These are phyloP conservation scores for Papilio glaucus DNA, from an alignment of 1,140 invertebrate species.

Conservation along the genomic window DNA sequence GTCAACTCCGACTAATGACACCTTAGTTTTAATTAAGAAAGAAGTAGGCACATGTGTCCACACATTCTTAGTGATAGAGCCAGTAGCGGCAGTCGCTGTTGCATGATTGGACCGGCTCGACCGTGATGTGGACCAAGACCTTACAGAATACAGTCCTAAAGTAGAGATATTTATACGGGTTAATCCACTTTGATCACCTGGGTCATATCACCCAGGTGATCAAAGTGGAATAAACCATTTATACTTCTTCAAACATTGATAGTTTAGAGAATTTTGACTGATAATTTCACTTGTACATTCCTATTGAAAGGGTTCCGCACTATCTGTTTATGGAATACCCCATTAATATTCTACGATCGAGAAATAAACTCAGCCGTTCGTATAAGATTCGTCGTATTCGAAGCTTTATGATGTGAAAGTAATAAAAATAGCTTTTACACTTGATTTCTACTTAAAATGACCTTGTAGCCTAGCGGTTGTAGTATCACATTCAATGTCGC, in stretches of 20 bases:
- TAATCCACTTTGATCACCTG: too few relatives aligned
- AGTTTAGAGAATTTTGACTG: neutral
- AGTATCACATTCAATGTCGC: neutral
- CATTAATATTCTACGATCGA: slow-evolving; percentile 46
- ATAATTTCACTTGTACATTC: neutral
- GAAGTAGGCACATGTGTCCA: neutral
- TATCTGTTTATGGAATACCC: slow-evolving; percentile 20
- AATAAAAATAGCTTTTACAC: slow-evolving; percentile 64
- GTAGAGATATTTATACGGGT: too few relatives aligned
- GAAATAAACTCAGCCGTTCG: slow-evolving; percentile 45
- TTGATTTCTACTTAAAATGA: slow-evolving; percentile 46
- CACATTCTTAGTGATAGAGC: too few relatives aligned
- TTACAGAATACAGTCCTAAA: neutral
- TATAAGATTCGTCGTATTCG: slow-evolving; percentile 60
- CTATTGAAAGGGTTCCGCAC: neutral
- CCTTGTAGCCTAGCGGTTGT: neutral
- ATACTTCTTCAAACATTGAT: neutral
- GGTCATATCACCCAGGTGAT: too few relatives aligned
- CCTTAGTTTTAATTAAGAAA: neutral
- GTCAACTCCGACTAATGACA: too few relatives aligned
- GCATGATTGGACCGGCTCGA: neutral
- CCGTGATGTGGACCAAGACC: too few relatives aligned
- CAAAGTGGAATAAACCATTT: neutral
- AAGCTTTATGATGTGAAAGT: slow-evolving; percentile 64
- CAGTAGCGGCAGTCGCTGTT: neutral